Percentiles rank a stretch among this genome's conserved stretches.
Evolutionary conservation across 2,113 vertebrate genomes (phyloP).

Genomic region (Orcinus orca): DNA sequence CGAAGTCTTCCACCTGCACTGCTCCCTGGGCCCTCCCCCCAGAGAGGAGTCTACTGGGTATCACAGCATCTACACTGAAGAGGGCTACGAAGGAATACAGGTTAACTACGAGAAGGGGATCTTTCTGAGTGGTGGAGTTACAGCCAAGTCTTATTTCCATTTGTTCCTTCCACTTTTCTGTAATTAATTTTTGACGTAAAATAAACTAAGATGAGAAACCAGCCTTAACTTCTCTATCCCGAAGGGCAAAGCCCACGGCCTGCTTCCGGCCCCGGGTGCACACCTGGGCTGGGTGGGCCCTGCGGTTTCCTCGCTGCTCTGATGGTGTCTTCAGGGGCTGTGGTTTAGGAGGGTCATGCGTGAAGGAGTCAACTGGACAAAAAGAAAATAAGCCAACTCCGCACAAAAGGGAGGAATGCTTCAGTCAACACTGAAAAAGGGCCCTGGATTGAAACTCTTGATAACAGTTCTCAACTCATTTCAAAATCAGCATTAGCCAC

Average conservation of each 20-base stretch:
- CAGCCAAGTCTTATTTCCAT: neutral
- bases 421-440: slow-evolving; percentile 62
- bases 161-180: neutral
- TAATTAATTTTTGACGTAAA: neutral
- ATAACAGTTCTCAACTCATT: slow-evolving; percentile 72
- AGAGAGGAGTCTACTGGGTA: rapidly evolving
- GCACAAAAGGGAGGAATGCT: slow-evolving; percentile 58
- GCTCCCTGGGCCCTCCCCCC: too few species aligned
- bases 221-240: neutral
- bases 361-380: slow-evolving; percentile 7
- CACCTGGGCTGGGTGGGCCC: neutral
- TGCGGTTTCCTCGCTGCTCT: neutral
- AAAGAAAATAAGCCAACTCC: slow-evolving; percentile 60
- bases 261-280: rapidly evolving
- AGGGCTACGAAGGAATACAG: rapidly evolving
- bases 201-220: neutral
- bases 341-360: neutral
- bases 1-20: neutral
- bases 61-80: rapidly evolving
- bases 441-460: slow-evolving; percentile 53
- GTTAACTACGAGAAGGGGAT: neutral
- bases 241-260: neutral
- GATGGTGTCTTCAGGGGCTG: neutral
- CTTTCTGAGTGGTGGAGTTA: too few species aligned
- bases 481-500: slow-evolving; percentile 76